Evolutionary conservation across 1,140 invertebrate species (phyloP), one percentile per base, ranked within the genome.

Genomic region (Sycophaga agraensis): DNA sequence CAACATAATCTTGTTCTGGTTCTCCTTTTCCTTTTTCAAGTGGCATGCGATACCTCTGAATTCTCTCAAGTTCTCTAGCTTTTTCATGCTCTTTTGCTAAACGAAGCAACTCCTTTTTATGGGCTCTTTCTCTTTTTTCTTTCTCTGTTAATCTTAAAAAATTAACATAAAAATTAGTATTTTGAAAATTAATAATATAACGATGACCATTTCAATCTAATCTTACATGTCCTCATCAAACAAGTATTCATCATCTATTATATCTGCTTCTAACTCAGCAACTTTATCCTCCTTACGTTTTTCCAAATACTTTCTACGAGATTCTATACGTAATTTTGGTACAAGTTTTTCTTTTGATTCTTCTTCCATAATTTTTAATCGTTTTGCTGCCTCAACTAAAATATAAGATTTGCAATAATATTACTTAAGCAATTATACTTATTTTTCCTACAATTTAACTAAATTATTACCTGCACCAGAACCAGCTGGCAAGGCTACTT

Each of bases 241-340:
- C 1, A 98, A 82, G 78, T 93, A 96, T 80, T 98, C 94, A 83
- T 99, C 97, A 79, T 99, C 97, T n/a, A 88, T 75, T 54, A 99
- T 93, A 73, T 97, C 94, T 19, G 88, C 91, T 82, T 98, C 96
- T 35, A 99, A 81, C 77, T 99, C 96, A n/a, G 89, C 85, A 37
- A 99, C 85, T 84, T 99, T 99, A 71, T 99, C 96, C 54, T 92
- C 91, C 82, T 98, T 96, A 51, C 97, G 84, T 79, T 98, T 99
- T 66, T 92, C 90, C 60, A 99, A 84, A 82, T 99, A 99, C 73
- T 94, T 91, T 53, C 94, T 83, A 31, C 97, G 86, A 0, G 96
- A 98, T 75, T 98, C 91, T 17, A 96, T 82, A 48, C 97, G 83
- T 9, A 99, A 74, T 69, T 91, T 90, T 12, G 94, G 94, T 42